Percentiles rank a stretch among this genome's conserved stretches.
These are phyloP conservation scores for Plusia festucae DNA, from an alignment of 2,888 invertebrate genomes.

Conservation along the genomic window DNA sequence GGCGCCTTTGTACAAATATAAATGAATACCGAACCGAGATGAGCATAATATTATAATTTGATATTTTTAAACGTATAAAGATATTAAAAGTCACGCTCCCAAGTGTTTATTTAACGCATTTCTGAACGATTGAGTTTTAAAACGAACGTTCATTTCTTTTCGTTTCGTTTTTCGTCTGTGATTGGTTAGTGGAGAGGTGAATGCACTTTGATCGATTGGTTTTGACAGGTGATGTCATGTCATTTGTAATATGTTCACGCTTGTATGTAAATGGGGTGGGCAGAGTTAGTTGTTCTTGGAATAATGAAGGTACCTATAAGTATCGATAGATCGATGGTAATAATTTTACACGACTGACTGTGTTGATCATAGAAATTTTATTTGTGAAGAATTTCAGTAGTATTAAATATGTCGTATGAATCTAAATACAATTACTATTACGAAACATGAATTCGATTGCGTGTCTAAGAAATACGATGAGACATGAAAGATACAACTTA, in stretches of 20 bases:
- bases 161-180: conserved; percentile 62
- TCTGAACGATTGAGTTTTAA: conserved; percentile 78
- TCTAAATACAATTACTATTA: too few species aligned
- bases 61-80: conserved; percentile 88
- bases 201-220: conserved; percentile 56
- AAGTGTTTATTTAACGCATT: conserved; percentile 87
- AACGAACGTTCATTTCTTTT: conserved; percentile 47
- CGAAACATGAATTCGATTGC: too few species aligned
- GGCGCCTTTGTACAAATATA: conserved; percentile 83
- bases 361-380: background rate
- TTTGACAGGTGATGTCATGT: conserved; percentile 44
- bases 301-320: background rate
- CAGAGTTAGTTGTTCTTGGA: background rate
- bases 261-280: conserved; percentile 14
- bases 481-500: too few species aligned
- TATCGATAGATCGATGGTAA: background rate
- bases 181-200: conserved; percentile 61
- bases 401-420: background rate
- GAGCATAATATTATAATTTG: conserved; percentile 89
- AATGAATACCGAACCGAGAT: conserved; percentile 81
- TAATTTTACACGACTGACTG: background rate
- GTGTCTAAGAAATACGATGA: too few species aligned
- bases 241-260: conserved; percentile 20
- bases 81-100: conserved; percentile 87
- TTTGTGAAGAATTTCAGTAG: background rate